Conservation (phyloP, 2,113 vertebrate species). For the Aramus guarauna region DNA sequence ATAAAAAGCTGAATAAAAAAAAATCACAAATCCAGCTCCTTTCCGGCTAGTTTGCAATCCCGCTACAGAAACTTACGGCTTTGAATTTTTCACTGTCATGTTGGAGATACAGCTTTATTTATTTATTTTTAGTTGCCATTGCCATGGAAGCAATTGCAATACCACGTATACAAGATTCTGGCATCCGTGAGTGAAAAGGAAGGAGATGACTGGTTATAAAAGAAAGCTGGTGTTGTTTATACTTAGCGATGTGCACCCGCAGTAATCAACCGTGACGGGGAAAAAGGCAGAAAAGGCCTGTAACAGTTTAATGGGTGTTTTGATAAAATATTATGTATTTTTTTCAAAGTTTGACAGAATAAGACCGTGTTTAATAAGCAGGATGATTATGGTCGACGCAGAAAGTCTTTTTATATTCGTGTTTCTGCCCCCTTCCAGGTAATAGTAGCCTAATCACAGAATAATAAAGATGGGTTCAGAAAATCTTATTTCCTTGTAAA, state of each 20-base stretch:
- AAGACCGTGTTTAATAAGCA: background rate
- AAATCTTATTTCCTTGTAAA: background rate
- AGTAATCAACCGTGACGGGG: background rate
- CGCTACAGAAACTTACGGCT: accelerated
- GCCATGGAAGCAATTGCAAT: background rate
- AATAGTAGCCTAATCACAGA: background rate
- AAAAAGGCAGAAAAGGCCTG: background rate
- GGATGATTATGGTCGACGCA: background rate
- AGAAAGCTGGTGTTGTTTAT: background rate
- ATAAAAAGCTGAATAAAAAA: background rate
- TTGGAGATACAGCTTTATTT: background rate
- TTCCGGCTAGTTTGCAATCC: background rate
- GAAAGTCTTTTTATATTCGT: background rate
- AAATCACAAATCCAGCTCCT: background rate
- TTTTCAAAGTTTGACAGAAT: background rate
- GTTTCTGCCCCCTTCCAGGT: background rate
- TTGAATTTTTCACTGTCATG: background rate
- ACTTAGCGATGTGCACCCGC: background rate
- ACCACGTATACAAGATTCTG: background rate
- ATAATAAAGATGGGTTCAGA: background rate
- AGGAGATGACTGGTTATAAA: background rate
- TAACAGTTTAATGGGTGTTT: constrained; percentile 3
- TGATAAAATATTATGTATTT: background rate
- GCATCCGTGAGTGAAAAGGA: background rate
- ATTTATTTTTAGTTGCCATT: background rate